These are phyloP conservation scores for Cryptoprocta ferox DNA, from an alignment of 2,797 vertebrate genomes.

Conservation along the genomic window DNA sequence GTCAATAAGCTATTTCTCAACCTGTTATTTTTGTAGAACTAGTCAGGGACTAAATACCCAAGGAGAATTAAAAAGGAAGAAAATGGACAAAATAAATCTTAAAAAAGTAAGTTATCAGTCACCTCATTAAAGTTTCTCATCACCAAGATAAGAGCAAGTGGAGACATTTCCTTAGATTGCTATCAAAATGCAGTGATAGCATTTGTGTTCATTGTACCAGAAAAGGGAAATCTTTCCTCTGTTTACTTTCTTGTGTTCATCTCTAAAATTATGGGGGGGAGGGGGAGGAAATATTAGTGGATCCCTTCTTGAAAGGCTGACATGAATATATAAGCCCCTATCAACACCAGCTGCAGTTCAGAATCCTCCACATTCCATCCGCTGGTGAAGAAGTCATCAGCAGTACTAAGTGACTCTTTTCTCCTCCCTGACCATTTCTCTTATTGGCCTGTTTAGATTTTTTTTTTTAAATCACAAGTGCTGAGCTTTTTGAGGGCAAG, in stretches of 20 bases:
- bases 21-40: neutral
- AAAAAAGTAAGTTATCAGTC: neutral
- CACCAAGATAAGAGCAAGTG: no score
- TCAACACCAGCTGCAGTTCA: neutral
- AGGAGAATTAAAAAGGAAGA: neutral
- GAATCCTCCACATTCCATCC: neutral
- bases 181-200: neutral
- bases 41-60: neutral
- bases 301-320: neutral
- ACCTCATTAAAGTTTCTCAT: neutral
- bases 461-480: neutral
- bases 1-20: neutral
- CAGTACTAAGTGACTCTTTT: neutral
- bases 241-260: neutral
- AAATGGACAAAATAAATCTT: neutral
- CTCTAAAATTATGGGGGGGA: neutral
- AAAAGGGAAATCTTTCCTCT: neutral
- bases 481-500: neutral
- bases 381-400: neutral
- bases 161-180: neutral
- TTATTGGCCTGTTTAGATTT: neutral
- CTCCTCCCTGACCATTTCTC: neutral
- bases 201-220: neutral
- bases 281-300: neutral
- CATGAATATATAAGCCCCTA: neutral